phyloP scores from a whole-genome alignment of 2,113 vertebrate species.

The Xiphophorus couchianus region DNA sequence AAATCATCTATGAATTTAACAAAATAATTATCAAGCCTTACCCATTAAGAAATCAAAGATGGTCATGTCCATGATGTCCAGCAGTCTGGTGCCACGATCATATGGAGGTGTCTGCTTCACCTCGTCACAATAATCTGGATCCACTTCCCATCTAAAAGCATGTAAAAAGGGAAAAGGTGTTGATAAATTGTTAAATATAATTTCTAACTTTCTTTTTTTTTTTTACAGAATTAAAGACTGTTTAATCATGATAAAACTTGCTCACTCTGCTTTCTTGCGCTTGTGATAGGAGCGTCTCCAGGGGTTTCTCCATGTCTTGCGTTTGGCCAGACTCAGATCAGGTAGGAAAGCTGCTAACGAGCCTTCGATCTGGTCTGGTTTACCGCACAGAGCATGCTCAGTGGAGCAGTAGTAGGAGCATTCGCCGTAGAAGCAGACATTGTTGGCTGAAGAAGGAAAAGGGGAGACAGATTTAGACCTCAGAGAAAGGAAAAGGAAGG shows the following conservation, averaged over 20 bases:
- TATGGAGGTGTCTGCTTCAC: conserved; percentile 96
- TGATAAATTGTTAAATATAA: not conserved
- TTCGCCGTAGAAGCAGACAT: conserved; percentile 97
- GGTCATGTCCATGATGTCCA: conserved; percentile 98
- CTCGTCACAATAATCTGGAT: conserved; percentile 95
- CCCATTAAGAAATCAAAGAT: conserved; percentile 99
- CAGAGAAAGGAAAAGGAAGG: not conserved
- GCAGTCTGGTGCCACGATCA: conserved; percentile 88
- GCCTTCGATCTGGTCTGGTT: conserved; percentile 94
- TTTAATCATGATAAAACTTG: not conserved
- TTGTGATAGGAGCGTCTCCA: conserved; percentile 98
- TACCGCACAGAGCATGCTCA: conserved; percentile 94
- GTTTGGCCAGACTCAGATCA: conserved; percentile 91
- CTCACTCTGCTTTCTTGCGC: conserved; percentile 98
- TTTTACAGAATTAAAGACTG: not conserved
- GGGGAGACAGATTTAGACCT: not conserved
- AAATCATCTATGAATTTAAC: not conserved
- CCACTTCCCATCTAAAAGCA: conserved; percentile 92
- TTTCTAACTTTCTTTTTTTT: too few relatives aligned
- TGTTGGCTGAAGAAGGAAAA: conserved; percentile 84
- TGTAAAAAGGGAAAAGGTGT: not conserved
- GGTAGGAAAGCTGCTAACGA: conserved; percentile 96
- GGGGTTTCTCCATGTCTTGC: conserved; percentile 98
- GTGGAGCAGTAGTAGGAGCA: conserved; percentile 99
- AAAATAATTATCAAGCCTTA: conserved; percentile 50